Evolutionary conservation across 2,888 invertebrate genomes (phyloP), one percentile per base, ranked within the genome.

Genomic region (Drosophila robusta): DNA sequence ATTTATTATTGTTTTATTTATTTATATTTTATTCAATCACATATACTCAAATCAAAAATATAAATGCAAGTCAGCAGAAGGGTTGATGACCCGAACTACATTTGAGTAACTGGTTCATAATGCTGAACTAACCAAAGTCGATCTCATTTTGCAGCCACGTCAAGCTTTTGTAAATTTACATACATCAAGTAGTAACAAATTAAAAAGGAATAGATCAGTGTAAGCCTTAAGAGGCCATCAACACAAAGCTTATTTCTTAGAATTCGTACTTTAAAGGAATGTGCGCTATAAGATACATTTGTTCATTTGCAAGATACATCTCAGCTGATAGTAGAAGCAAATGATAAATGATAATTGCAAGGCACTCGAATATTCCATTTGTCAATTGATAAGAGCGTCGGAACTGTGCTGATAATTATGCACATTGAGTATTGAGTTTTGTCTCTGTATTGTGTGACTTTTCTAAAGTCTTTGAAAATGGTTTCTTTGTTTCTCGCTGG

Each of bases 331-430:
- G 56, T 34, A 18, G 16, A 8, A 34, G 36, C 29, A 26, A 76
- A 38, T 68, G 72, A 75, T 77, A 72, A 47, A 71, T 63, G 55
- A 60, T 49, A 56, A 56, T 68, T 68, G 73, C 58, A 49, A 49
- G 55, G 41, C 68, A 68, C 44, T 58, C 62, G 41, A 56, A 52
- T 66, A 56, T 70, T 54, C 42, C 70, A 66, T 67, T 62, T 72
- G 73, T 52, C 55, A 76, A 72, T 73, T 72, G 75, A 75, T 77
- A 75, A 72, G 67, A 57, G 32, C n/a, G 14, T 49, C 29, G 50
- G n/a, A 65, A 46, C 61, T 54, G 12, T 26, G 50, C 65, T 54
- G 56, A 67, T 75, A 60, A 66, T 66, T 58, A 52, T 60, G 76
- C 73, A 75, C 49, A 41, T 34, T 8, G 34, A 34, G 45, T 57